These are phyloP conservation scores for Cotesia glomerata DNA, from an alignment of 1,140 invertebrate species.

Conservation along the genomic window DNA sequence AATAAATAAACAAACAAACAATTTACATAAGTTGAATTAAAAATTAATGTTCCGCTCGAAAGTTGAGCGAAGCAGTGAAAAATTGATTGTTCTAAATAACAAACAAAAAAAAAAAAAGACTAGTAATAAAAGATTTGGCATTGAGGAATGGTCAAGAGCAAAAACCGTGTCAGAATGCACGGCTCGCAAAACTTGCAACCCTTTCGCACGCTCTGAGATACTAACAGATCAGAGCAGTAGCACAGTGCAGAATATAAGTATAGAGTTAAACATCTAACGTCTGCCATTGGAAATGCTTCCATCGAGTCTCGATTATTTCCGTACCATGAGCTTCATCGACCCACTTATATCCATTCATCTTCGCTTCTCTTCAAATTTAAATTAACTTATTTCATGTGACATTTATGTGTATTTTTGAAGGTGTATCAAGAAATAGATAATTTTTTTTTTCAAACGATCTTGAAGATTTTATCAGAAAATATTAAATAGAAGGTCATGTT, in stretches of 20 bases:
- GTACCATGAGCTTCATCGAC: constrained; percentile 30
- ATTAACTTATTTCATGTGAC: neutral
- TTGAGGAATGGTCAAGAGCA: constrained; percentile 54
- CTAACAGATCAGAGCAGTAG: neutral
- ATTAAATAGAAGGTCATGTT: too few relatives aligned
- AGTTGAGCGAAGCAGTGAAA: too few relatives aligned
- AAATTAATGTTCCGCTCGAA: too few relatives aligned
- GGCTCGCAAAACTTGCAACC: constrained; percentile 43
- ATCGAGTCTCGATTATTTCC: constrained; percentile 31
- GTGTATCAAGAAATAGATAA: too few relatives aligned
- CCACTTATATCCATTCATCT: constrained; percentile 43
- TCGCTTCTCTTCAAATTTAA: constrained; percentile 11
- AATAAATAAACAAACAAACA: neutral
- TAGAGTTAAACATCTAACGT: neutral
- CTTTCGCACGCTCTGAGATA: constrained; percentile 33
- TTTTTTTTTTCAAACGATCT: too few relatives aligned
- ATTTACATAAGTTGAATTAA: neutral
- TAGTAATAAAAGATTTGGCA: constrained; percentile 38
- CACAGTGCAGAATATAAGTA: neutral
- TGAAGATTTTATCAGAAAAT: too few relatives aligned
- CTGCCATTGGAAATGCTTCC: constrained; percentile 11
- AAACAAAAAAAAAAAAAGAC: constrained; percentile 1
- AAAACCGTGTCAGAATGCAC: constrained; percentile 52
- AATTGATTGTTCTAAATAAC: neutral
- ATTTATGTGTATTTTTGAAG: neutral